Evolutionary conservation across 2,113 vertebrate species (phyloP), one percentile per base, ranked within the genome.

Genomic region (Cyanoderma ruficeps): DNA sequence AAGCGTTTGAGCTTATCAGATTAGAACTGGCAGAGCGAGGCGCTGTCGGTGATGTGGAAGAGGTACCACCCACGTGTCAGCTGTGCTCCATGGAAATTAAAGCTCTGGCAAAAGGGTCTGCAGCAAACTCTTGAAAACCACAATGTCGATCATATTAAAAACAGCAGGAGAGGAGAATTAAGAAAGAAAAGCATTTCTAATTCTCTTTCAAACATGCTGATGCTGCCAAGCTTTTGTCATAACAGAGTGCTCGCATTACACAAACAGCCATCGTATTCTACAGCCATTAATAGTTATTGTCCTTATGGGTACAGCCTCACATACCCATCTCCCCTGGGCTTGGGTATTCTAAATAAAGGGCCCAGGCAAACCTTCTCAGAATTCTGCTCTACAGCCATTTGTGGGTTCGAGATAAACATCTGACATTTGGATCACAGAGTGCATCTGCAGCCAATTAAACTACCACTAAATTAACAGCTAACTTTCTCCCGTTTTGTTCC

Each of bases 161-260:
- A 93, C 98, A 98, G 97, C 97, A 97, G 98, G 97, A 98, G 97
- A 97, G 90, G 93, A 96, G 97, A 98, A 98, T 98, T 98, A 97
- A 97, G 97, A 97, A 98, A 98, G 97, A 98, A 98, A 98, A 98
- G 97, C 98, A 98, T 98, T 97, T 97, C 98, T 98, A 98, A 98
- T 98, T 98, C 97, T 98, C 97, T 97, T 98, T 97, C 91, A 98
- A 98, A 97, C 86, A 95, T 37, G 87, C 94, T 95, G 88, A 80
- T 89, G 85, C 94, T 98, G 98, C 98, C 98, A 98, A 98, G 94
- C 90, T 96, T 95, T 97, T 98, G 98, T 98, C 98, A 98, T 96
- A 97, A 97, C 97, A 97, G 11, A 96, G 94, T 92, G 94, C 97
- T 98, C 95, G 63, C 83, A 53, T 98, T 97, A 97, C 97, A 96